phyloP scores from a whole-genome alignment of 2,888 invertebrate species.

The Rotaria sp. region DNA sequence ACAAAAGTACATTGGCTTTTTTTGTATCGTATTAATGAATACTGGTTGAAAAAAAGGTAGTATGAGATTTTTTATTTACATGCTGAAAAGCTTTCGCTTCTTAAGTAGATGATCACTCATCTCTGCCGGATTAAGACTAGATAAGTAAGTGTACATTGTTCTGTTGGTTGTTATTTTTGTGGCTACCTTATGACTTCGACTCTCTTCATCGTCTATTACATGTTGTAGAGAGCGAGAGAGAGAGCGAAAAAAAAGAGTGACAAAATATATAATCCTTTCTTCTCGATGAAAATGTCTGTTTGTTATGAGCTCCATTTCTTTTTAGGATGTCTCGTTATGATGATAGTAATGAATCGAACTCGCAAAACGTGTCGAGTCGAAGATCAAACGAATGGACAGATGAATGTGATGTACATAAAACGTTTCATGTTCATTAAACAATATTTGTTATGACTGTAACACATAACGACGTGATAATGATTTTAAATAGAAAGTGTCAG shows the following conservation, averaged over 20 bases:
- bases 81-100: background rate
- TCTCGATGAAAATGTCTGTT: background rate
- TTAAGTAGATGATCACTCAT: background rate
- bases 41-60: too few species aligned
- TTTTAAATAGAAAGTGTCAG: background rate
- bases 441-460: background rate
- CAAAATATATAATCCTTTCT: background rate
- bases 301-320: background rate
- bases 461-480: background rate
- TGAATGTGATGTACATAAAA: background rate
- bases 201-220: background rate
- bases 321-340: background rate
- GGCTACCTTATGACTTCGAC: background rate
- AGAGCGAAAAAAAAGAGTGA: background rate
- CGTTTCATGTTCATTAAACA: background rate
- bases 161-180: background rate
- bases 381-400: background rate
- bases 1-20: too few species aligned
- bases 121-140: background rate
- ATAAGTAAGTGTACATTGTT: background rate
- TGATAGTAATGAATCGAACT: background rate
- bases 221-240: background rate
- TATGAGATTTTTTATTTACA: background rate
- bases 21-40: too few species aligned
- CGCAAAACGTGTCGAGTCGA: background rate